A percentile compares a stretch with the other conserved stretches of the same genome.
These are phyloP conservation scores for Ammospiza caudacuta DNA, from an alignment of 2,113 vertebrate genomes.

Conservation along the genomic window DNA sequence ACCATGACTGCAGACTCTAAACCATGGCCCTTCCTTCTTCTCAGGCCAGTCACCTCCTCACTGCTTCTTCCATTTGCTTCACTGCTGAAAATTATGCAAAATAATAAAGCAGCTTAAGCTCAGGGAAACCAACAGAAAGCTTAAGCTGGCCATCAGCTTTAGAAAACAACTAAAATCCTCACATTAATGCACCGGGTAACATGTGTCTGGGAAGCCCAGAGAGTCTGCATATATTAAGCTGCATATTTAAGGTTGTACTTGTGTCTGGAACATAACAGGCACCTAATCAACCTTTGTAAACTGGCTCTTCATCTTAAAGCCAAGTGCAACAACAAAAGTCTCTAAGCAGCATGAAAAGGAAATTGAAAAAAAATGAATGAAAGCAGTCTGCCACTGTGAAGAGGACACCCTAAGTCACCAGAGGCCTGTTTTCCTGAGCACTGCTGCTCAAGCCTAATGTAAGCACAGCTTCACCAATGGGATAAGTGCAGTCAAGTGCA, in stretches of 20 bases:
- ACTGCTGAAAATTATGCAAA: background rate
- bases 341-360: constrained; percentile 30
- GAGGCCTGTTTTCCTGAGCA: background rate
- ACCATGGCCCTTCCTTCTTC: background rate
- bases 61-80: background rate
- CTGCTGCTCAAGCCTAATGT: background rate
- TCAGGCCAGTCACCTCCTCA: background rate
- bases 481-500: background rate
- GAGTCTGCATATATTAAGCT: constrained; percentile 20
- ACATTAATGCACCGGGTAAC: background rate
- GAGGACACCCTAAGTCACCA: constrained; percentile 17
- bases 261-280: constrained; percentile 40
- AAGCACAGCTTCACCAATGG: background rate
- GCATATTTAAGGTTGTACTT: constrained; percentile 21
- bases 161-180: constrained; percentile 18
- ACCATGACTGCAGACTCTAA: background rate
- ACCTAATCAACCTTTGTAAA: constrained; percentile 48
- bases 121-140: constrained; percentile 8
- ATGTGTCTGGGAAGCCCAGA: background rate
- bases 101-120: background rate
- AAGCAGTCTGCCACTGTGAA: background rate
- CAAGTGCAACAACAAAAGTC: constrained; percentile 38
- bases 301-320: constrained; percentile 45
- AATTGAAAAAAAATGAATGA: background rate
- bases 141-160: constrained; percentile 5